Percentiles rank a stretch among this genome's conserved stretches.
phyloP scores from a whole-genome alignment of 2,797 vertebrate genomes.

The Erethizon dorsatum region DNA sequence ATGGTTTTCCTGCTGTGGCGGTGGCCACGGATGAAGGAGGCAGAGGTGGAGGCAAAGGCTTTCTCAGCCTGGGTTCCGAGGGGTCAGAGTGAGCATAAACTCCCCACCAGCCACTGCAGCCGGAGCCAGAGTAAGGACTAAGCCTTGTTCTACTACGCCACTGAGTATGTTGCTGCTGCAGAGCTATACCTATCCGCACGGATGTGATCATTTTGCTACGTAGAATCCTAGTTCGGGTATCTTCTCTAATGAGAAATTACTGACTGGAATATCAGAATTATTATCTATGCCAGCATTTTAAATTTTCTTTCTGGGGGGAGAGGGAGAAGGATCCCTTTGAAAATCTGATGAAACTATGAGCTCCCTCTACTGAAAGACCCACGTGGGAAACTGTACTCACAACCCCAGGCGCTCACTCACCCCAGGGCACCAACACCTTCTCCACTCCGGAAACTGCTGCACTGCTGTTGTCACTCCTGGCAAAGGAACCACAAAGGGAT shows the following conservation, averaged over 20 bases:
- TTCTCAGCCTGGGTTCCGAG: not conserved
- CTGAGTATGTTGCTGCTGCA: not conserved
- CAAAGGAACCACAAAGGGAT: not conserved
- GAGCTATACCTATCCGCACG: not conserved
- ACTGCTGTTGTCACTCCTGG: not conserved
- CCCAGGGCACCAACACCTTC: not conserved
- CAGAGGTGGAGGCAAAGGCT: not conserved
- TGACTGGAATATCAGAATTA: not conserved
- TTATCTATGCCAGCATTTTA: not conserved
- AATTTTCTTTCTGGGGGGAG: not conserved
- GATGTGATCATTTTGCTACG: not conserved
- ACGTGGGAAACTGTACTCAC: not conserved
- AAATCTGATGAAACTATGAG: not conserved
- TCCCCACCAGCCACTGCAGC: not conserved
- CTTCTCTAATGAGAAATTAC: slow-evolving; percentile 47
- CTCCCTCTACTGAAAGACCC: not conserved
- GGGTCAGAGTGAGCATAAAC: not conserved
- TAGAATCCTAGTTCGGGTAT: not conserved
- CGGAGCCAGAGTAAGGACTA: not conserved
- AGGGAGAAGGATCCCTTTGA: not conserved
- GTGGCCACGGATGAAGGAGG: not conserved
- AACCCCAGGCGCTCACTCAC: not conserved
- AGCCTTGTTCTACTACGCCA: not conserved
- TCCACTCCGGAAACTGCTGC: not conserved
- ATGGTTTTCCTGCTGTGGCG: not conserved